Base-by-base conservation (phyloP, 2,113 vertebrate genomes). In the Daboia siamensis region DNA sequence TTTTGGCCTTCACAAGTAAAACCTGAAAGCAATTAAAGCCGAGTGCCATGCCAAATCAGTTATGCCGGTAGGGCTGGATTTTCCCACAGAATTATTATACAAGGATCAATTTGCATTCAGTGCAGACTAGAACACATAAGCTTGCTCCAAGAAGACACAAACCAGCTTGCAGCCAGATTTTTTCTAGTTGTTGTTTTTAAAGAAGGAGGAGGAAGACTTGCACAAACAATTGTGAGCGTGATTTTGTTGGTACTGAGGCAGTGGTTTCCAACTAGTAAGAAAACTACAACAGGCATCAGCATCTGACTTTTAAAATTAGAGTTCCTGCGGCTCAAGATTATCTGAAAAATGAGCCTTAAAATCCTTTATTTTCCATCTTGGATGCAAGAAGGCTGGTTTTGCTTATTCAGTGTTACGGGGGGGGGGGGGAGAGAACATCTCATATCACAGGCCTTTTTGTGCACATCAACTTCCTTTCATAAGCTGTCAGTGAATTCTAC, bases 41-140 rank as follows among this genome's bases (percentile, higher is more conserved):
- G 93, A 96, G 93, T 96, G 96, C 96, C 97, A 96, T 97, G 96
- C 96, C 96, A 96, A 97, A 97, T 97, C 95, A 94, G 96, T 96
- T 97, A 97, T 96, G 95, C 95, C 96, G 96, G 94, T 96, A 95
- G 95, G 96, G 93, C 95, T 97, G 96, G 96, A 97, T 96, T 97
- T 97, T 97, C 97, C 97, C 96, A 97, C 96, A 96, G 96, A 97
- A 96, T 96, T 97, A 96, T 96, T 97, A 97, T 95, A 96, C 95
- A 95, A 97, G 96, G 97, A 95, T 95, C 95, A 92, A 95, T 90
- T 93, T 87, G 96, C 74, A 91, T 94, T 95, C 0, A 8, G 92
- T 92, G 91, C 94, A 88, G 93, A 94, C 90, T 94, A 95, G 93
- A 89, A 95, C 90, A 91, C 90, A 94, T 57, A 87, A 44, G 87